A percentile compares a stretch with the other conserved stretches of the same genome.
Conservation (phyloP, 2,797 vertebrate species). For the Bothrops alternatus region DNA sequence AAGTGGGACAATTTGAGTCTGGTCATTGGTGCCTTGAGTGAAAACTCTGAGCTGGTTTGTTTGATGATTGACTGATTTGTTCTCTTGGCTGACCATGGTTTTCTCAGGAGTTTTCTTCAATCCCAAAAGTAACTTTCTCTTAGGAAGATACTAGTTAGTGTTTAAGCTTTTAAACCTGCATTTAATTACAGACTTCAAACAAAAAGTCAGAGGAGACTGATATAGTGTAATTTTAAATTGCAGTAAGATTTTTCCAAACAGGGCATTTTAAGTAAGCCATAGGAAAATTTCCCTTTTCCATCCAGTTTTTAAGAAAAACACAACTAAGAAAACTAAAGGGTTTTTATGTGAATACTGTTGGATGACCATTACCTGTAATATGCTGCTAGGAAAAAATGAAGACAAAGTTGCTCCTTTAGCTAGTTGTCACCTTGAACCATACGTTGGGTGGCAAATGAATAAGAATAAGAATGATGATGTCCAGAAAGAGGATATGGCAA, state of each 20-base stretch:
- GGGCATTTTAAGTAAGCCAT: not conserved
- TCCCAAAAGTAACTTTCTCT: too few species aligned
- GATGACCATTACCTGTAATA: not conserved
- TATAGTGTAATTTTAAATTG: too few species aligned
- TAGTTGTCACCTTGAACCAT: too few species aligned
- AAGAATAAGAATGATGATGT: too few species aligned
- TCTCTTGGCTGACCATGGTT: not conserved
- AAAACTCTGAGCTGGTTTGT: not conserved
- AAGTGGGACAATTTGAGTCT: not conserved
- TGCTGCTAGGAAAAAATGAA: not conserved
- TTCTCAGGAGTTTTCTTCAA: too few species aligned
- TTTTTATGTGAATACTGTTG: not conserved
- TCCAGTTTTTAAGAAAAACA: not conserved
- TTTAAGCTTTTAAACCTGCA: not conserved
- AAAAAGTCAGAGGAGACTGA: too few species aligned
- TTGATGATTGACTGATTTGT: not conserved
- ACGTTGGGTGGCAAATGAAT: too few species aligned
- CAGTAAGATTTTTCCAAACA: not conserved
- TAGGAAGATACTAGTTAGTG: too few species aligned
- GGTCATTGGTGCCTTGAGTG: not conserved
- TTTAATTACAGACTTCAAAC: not conserved
- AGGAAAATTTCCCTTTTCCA: not conserved
- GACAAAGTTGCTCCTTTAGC: not conserved
- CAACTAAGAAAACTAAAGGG: not conserved
- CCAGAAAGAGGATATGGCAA: too few species aligned